Evolutionary conservation across 2,113 vertebrate species (phyloP), one percentile per base, ranked within the genome.

Genomic region (Nibea albiflora): DNA sequence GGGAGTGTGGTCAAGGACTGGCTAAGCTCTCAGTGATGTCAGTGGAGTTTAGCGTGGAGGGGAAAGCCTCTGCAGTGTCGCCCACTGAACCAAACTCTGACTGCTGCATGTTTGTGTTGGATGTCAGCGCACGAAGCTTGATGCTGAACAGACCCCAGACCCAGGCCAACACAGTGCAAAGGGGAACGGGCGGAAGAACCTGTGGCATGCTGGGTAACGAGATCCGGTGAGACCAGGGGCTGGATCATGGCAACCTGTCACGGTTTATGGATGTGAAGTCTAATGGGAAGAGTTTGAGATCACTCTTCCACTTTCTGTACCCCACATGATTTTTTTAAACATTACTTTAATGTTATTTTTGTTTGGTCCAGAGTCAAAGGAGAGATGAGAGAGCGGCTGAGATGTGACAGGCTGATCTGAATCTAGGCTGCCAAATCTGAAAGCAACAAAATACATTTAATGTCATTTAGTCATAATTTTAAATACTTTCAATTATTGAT

Each of bases 41-140:
- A 83, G 81, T 53, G 85, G 64, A 49, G 53, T 81, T 93, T 87
- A 88, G 68, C 44, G 1, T 31, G 8, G 76, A 49, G 77, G 61
- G 76, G 47, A 89, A 81, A 85, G 76, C 74, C 82, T 89, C 86
- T 2, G 65, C 71, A n/a, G 56, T 61, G 83, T 85, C 68, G 56
- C 74, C 84, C 74, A 77, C 54, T 14, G 64, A 76, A 83, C 70
- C 35, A 39, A 63, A 60, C 61, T 74, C 84, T 76, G 90, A 88
- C 85, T 79, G 90, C 83, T 70, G 78, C 7, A 2, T 94, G 90
- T 93, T 93, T 94, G 85, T 91, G 77, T 93, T 94, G 92, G 92
- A 92, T 52, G 56, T 88, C 69, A 65, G 56, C 22, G 15, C 64
- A 26, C 11, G 42, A 68, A 9, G 12, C 50, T 76, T 94, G 93